Conservation (phyloP, 2,888 invertebrate genomes). For the Escarpia spicata region DNA sequence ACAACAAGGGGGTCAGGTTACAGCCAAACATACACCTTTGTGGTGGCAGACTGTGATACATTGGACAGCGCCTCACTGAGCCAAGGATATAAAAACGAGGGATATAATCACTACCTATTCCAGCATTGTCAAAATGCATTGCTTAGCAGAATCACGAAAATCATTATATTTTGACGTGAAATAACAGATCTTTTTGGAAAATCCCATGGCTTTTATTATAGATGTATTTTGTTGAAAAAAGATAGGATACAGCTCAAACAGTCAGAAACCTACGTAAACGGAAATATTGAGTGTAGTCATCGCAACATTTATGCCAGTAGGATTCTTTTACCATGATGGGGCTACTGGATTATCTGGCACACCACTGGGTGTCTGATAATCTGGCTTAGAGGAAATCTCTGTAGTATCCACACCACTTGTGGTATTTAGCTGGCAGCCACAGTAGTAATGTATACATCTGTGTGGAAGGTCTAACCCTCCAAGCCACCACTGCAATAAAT, state of each 20-base stretch:
- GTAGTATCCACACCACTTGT: not conserved
- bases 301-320: no score
- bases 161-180: no score
- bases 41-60: not conserved
- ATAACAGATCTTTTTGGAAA: no score
- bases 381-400: not conserved
- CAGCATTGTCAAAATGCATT: no score
- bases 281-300: no score
- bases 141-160: no score
- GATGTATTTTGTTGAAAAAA: no score
- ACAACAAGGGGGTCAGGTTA: not conserved
- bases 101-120: no score
- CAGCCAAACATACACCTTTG: not conserved
- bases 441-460: not conserved
- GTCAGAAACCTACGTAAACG: no score
- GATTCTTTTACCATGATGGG: not conserved
- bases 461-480: not conserved
- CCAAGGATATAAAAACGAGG: not conserved
- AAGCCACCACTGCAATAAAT: not conserved
- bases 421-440: not conserved
- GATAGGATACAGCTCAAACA: no score
- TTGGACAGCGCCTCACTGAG: not conserved
- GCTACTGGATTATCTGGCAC: not conserved
- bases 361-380: not conserved
- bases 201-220: no score